Conservation (phyloP, 2,888 invertebrate species). For the Cephus pulcher region DNA sequence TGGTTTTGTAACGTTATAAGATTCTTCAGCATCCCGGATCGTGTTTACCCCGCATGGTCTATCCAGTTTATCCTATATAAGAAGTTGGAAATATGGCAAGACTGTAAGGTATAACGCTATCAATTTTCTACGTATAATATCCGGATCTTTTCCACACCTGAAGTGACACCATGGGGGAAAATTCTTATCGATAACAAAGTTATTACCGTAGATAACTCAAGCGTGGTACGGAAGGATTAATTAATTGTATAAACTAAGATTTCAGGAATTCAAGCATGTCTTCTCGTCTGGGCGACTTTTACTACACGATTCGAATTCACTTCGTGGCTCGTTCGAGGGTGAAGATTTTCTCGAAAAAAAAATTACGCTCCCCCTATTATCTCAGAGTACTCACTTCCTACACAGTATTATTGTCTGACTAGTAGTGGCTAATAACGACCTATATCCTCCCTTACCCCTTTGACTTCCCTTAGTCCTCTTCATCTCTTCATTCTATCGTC, state of each 20-base stretch:
- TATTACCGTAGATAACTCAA: neutral
- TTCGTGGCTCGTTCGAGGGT: neutral
- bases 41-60: neutral
- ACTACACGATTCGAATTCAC: neutral
- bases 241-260: neutral
- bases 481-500: conserved; percentile 29
- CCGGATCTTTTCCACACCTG: neutral
- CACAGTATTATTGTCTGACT: conserved; percentile 35
- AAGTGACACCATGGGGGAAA: neutral
- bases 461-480: conserved; percentile 17
- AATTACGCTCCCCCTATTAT: conserved; percentile 17
- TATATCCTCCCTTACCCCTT: conserved; percentile 24
- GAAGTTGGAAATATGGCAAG: neutral
- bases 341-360: conserved; percentile 14
- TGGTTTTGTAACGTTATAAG: conserved; percentile 3
- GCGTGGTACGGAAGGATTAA: neutral
- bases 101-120: neutral
- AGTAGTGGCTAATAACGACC: conserved; percentile 39
- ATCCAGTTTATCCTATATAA: neutral
- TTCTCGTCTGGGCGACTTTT: neutral
- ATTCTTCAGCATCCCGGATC: neutral
- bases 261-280: neutral
- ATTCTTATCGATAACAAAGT: neutral
- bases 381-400: conserved; percentile 20
- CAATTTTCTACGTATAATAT: neutral